phyloP scores from a whole-genome alignment of 2,797 vertebrate species.

The Morelia viridis region DNA sequence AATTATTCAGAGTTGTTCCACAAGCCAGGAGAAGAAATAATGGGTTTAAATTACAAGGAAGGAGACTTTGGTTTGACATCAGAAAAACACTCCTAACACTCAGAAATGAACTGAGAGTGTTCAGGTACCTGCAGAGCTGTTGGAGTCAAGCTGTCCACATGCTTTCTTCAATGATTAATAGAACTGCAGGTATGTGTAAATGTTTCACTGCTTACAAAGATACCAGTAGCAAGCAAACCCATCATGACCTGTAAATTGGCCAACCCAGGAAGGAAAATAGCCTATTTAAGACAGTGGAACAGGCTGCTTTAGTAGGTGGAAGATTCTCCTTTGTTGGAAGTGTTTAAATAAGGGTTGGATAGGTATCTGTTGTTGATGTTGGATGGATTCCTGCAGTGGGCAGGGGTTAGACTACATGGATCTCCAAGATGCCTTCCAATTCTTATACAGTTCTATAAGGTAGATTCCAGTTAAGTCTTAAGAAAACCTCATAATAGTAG shows the following conservation, averaged over 20 bases:
- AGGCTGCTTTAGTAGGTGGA: background rate
- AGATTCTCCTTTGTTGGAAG: too few relatives aligned
- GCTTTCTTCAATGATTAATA: background rate
- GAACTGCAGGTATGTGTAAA: background rate
- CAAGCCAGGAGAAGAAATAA: background rate
- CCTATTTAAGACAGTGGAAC: background rate
- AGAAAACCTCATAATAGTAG: background rate
- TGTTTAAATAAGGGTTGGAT: too few relatives aligned
- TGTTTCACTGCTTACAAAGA: too few relatives aligned
- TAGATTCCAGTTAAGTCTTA: background rate
- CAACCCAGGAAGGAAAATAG: background rate
- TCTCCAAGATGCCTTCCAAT: background rate
- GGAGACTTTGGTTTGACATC: background rate
- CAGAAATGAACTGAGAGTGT: background rate
- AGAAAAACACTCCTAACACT: background rate
- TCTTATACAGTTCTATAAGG: background rate
- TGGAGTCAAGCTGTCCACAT: background rate
- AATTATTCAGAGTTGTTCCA: background rate
- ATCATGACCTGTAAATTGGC: background rate
- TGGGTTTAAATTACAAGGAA: background rate
- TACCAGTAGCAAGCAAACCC: too few relatives aligned
- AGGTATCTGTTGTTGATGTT: background rate
- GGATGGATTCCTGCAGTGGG: background rate
- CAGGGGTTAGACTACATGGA: background rate
- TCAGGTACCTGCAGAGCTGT: background rate